These are phyloP conservation scores for Lepidurus couesii DNA, from an alignment of 1,140 invertebrate species.

Conservation along the genomic window DNA sequence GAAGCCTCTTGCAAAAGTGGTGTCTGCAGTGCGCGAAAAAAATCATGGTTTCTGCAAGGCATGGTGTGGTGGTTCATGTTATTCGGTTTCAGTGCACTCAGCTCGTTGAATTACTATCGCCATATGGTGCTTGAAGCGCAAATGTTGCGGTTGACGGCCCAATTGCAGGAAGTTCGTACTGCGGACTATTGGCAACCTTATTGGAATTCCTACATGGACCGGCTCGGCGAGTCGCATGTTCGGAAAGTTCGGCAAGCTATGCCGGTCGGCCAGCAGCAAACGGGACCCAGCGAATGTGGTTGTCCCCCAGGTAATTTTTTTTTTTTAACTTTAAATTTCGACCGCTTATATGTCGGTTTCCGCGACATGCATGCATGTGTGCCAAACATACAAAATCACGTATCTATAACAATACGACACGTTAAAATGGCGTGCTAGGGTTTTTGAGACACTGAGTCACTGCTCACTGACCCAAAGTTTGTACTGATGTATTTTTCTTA, in stretches of 20 bases:
- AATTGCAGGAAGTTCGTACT: background rate
- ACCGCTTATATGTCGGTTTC: too few species aligned
- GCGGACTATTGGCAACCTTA: conserved; percentile 13
- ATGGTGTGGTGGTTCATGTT: conserved; percentile 18
- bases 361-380: too few species aligned
- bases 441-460: too few species aligned
- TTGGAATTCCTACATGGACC: conserved; percentile 7
- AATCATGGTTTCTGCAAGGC: background rate
- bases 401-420: too few species aligned
- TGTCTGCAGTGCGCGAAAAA: background rate
- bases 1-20: background rate
- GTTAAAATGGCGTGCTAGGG: too few species aligned
- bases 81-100: conserved; percentile 2
- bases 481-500: too few species aligned
- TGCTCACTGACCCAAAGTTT: too few species aligned
- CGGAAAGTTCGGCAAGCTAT: conserved; percentile 5
- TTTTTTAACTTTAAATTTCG: background rate
- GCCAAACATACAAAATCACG: too few species aligned
- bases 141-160: conserved; percentile 11
- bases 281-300: background rate
- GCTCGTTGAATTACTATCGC: conserved; percentile 3
- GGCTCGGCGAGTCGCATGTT: background rate
- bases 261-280: background rate
- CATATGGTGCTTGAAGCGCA: conserved; percentile 10
- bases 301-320: conserved; percentile 12